A percentile compares a stretch with the other conserved stretches of the same genome.
These are phyloP conservation scores for Phataginus tricuspis DNA, from an alignment of 2,797 vertebrate species.

Conservation along the genomic window DNA sequence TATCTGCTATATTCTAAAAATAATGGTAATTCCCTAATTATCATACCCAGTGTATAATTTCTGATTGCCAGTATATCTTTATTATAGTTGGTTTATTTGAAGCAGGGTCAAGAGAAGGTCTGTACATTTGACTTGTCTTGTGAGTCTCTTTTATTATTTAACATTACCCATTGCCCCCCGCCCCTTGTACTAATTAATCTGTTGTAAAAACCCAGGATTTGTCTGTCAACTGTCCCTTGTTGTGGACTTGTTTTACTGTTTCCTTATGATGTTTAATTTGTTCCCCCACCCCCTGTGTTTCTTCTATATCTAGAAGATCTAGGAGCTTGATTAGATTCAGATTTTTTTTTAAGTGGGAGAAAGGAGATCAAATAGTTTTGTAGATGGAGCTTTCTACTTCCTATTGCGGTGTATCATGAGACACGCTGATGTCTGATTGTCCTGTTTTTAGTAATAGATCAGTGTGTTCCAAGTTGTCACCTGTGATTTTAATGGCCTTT, in stretches of 20 bases:
- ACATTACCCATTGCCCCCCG: not conserved
- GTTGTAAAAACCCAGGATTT: not conserved
- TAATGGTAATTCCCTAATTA: not conserved
- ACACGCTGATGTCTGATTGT: not conserved
- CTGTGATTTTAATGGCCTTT: not conserved
- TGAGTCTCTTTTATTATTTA: not conserved
- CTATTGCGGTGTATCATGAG: not conserved
- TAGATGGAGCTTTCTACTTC: not conserved
- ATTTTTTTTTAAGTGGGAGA: not conserved
- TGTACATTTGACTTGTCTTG: not conserved
- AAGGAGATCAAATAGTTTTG: not conserved
- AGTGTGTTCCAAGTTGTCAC: not conserved
- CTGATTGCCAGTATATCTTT: not conserved
- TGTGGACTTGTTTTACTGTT: not conserved
- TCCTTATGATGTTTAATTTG: not conserved
- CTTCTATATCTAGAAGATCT: not conserved
- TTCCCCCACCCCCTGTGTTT: not conserved
- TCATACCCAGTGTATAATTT: not conserved
- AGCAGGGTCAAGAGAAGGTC: not conserved
- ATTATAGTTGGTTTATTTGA: not conserved
- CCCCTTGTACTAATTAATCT: not conserved
- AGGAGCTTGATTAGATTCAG: not conserved
- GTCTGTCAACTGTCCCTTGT: not conserved
- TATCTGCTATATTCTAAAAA: not conserved
- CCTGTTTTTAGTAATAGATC: not conserved